Evolutionary conservation across 2,888 invertebrate genomes (phyloP).

Genomic region (Pandemis heparana): DNA sequence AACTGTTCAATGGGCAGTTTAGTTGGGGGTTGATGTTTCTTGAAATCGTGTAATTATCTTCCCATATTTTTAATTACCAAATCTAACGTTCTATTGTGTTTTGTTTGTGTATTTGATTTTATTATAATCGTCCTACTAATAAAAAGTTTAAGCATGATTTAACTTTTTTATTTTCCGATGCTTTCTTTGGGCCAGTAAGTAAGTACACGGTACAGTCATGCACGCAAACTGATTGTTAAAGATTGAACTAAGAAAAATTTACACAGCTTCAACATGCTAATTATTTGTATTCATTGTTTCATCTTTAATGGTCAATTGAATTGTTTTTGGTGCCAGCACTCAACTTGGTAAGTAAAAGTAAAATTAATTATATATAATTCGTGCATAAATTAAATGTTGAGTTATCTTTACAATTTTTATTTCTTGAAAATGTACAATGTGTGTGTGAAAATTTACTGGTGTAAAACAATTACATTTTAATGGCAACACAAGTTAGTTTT

Average conservation of each 20-base stretch:
- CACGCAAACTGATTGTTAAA: background rate
- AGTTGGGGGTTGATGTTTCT: background rate
- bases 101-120: background rate
- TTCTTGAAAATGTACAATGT: no score
- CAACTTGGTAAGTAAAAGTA: background rate
- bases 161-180: constrained; percentile 9
- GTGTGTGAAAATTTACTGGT: no score
- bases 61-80: background rate
- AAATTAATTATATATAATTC: no score
- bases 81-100: background rate
- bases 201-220: background rate
- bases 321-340: no score
- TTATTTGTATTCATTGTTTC: no score
- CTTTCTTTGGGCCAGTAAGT: background rate
- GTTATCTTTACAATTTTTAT: no score
- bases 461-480: no score
- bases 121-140: background rate
- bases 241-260: background rate
- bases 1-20: background rate
- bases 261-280: no score
- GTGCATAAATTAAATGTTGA: no score
- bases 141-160: constrained; percentile 1
- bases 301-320: no score
- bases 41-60: background rate
- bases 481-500: no score